Evolutionary conservation across 2,797 vertebrate genomes (phyloP), one percentile per base, ranked within the genome.

Genomic region (Malurus splendens): DNA sequence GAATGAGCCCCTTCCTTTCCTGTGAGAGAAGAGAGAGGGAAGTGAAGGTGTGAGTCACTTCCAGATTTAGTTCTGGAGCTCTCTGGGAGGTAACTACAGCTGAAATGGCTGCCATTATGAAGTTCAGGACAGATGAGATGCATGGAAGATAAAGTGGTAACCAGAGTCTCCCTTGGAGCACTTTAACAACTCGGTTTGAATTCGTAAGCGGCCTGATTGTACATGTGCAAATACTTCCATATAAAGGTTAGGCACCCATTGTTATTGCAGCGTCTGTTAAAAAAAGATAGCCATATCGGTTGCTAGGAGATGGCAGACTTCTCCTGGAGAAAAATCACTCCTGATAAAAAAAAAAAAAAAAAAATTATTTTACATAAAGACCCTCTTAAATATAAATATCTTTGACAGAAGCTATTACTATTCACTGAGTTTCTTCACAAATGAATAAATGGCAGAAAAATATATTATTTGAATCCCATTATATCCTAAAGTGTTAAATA

Each of bases 331-430:
- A 96, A 96, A 97, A 96, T 96, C 96, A 95, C 88, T 95, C 90
- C 94, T 94, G 93, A 97, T 93, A n/a, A n/a, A 93, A 94, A 95
- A 96, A 51, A 67, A 42, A 67, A 42, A 76, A 52, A 72, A 95
- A 91, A 84, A 93, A 80, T 19, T 11, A 27, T 60, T 94, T 96
- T 95, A 94, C 95, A 96, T 97, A 96, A 97, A 97, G 94, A 96
- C 96, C 92, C 95, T 96, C 89, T 97, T 96, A 97, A 96, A 97
- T 96, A 97, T 94, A 97, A 96, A 97, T 96, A 97, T 95, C 93
- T 97, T 96, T 97, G 96, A 96, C 97, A 96, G 96, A 76, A 96
- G 93, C 94, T 97, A 96, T 97, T 97, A 96, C 95, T 96, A 97
- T 96, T 96, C 96, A 92, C 91, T 11, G 86, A 95, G 79, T 96